phyloP scores from a whole-genome alignment of 2,797 vertebrate species.

The Acrossocheilus wenchowensis region DNA sequence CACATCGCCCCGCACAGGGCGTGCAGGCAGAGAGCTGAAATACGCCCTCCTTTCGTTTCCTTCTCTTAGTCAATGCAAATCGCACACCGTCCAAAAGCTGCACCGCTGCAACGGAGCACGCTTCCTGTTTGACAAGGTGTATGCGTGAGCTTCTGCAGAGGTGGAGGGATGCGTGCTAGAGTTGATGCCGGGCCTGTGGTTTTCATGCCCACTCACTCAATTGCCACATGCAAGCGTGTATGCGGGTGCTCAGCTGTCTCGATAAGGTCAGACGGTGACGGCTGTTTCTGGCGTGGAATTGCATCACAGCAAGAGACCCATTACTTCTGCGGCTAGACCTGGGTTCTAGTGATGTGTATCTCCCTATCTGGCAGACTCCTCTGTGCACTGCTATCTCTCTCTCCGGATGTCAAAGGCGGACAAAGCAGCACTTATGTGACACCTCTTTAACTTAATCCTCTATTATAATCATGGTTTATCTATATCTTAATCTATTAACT shows the following conservation, averaged over 20 bases:
- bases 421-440: constrained; percentile 45
- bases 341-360: constrained; percentile 29
- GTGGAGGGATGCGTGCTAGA: constrained; percentile 29
- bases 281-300: constrained; percentile 35
- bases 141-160: constrained; percentile 50
- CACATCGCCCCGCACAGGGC: constrained; percentile 52
- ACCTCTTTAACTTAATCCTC: constrained; percentile 38
- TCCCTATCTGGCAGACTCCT: constrained; percentile 1
- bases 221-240: constrained; percentile 14
- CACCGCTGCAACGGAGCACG: constrained; percentile 46
- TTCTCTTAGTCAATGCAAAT: constrained; percentile 57
- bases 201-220: constrained; percentile 38
- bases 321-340: not conserved
- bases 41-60: constrained; percentile 54
- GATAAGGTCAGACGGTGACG: constrained; percentile 37
- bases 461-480: constrained; percentile 13
- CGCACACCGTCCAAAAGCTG: constrained; percentile 31
- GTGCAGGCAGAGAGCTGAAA: constrained; percentile 18
- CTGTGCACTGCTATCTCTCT: constrained; percentile 27
- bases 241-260: constrained; percentile 24
- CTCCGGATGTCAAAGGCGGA: constrained; percentile 35
- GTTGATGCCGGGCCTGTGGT: constrained; percentile 12
- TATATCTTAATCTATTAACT: constrained; percentile 3
- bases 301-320: constrained; percentile 33
- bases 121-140: constrained; percentile 57